phyloP scores from a whole-genome alignment of 2,888 invertebrate species.

The Lordiphosa andalusiaca region DNA sequence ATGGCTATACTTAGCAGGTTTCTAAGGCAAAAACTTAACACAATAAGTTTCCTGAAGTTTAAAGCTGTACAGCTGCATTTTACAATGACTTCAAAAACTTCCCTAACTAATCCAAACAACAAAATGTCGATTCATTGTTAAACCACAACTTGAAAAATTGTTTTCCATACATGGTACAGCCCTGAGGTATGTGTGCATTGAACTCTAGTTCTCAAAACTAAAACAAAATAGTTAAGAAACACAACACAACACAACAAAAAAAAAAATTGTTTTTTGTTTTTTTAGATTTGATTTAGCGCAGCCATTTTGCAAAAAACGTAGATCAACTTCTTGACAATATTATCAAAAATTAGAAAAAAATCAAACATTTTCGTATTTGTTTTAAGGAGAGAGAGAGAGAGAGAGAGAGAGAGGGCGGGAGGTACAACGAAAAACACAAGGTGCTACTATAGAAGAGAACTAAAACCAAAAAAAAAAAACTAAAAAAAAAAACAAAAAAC shows the following conservation, averaged over 20 bases:
- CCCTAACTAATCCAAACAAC: too few relatives aligned
- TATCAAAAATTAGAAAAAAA: conserved; percentile 40
- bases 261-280: conserved; percentile 11
- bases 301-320: conserved; percentile 93
- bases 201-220: conserved; percentile 1
- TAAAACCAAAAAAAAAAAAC: conserved; percentile 3
- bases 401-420: conserved; percentile 1
- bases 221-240: conserved; percentile 1
- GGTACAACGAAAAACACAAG: conserved; percentile 37
- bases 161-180: too few relatives aligned
- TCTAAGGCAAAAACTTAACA: too few relatives aligned
- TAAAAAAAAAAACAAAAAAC: conserved; percentile 7
- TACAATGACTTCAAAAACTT: too few relatives aligned
- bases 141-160: too few relatives aligned
- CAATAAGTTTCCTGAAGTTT: too few relatives aligned
- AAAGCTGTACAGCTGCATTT: too few relatives aligned
- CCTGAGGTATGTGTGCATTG: too few relatives aligned
- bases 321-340: conserved; percentile 94
- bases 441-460: conserved; percentile 33
- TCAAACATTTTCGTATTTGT: conserved; percentile 31
- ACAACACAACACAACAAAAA: conserved; percentile 19
- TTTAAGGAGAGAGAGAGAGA: background rate
- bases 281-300: conserved; percentile 82
- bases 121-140: too few relatives aligned
- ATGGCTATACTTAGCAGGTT: too few relatives aligned